Conservation (phyloP, 2,797 vertebrate genomes). For the Phalloptychus januarius region DNA sequence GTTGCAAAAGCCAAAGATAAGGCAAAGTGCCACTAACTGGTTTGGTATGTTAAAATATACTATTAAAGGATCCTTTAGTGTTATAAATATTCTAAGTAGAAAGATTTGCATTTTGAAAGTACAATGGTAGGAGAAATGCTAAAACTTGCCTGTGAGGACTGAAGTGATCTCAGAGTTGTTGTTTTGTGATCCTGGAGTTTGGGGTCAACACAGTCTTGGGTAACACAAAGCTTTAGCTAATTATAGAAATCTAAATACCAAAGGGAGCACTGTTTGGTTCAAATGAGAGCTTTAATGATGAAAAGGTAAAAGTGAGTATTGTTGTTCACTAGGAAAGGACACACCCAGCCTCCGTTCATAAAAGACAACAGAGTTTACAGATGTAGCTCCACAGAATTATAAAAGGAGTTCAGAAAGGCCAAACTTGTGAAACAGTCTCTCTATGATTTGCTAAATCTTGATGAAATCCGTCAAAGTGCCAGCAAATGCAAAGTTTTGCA, state of each 20-base stretch:
- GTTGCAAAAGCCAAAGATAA: neutral
- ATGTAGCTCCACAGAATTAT: neutral
- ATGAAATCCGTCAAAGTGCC: neutral
- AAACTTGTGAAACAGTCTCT: neutral
- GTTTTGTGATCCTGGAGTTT: neutral
- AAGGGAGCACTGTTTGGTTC: neutral
- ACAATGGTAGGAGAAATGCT: neutral
- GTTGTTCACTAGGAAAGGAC: constrained; percentile 3
- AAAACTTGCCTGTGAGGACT: neutral
- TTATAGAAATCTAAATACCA: constrained; percentile 1
- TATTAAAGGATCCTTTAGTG: neutral
- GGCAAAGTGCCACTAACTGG: neutral
- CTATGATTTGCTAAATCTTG: neutral
- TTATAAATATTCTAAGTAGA: neutral
- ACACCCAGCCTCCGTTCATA: neutral
- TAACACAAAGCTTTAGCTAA: neutral
- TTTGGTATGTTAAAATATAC: neutral
- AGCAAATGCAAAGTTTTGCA: no score
- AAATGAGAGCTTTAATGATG: constrained; percentile 9
- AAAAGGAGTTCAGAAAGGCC: neutral
- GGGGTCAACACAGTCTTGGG: neutral
- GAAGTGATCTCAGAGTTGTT: neutral
- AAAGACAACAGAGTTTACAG: neutral
- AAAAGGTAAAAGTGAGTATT: constrained; percentile 11
- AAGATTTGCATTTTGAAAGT: neutral